Evolutionary conservation across 2,888 invertebrate species (phyloP).

Genomic region (Chaetogeoica ovagalla): DNA sequence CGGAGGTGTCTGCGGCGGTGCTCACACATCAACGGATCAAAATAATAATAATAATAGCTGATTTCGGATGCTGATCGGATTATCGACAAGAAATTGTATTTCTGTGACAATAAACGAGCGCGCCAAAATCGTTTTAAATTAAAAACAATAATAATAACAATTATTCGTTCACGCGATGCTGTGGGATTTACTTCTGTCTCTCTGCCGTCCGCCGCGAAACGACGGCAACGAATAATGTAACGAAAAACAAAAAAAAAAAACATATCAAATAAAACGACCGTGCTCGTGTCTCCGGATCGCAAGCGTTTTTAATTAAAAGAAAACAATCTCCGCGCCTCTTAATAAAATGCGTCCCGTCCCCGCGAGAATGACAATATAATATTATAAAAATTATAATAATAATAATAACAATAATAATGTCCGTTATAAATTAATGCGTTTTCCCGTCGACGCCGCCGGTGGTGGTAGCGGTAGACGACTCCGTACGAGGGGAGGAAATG

Average conservation of each 20-base stretch:
- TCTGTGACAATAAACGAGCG: no score
- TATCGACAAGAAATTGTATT: no score
- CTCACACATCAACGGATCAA: no score
- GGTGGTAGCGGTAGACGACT: no score
- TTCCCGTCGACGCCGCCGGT: no score
- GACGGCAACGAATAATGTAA: not conserved
- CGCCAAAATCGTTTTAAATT: not conserved
- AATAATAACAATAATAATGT: slow-evolving; percentile 10
- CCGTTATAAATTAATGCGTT: slow-evolving; percentile 1
- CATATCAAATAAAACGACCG: not conserved
- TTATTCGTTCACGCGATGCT: not conserved
- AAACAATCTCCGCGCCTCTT: slow-evolving; percentile 23
- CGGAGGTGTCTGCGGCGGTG: no score
- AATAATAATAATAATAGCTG: no score
- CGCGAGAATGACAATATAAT: not conserved
- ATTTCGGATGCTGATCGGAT: no score
- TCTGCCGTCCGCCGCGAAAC: not conserved
- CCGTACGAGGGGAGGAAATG: no score
- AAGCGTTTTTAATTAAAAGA: slow-evolving; percentile 33
- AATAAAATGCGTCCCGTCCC: not conserved
- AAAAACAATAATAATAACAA: not conserved
- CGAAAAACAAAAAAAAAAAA: not conserved
- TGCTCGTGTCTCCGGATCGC: no score
- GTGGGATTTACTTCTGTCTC: not conserved
- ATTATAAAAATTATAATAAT: no score